Evolutionary conservation across 2,888 invertebrate genomes (phyloP).

Genomic region (Pegoplata infirma): DNA sequence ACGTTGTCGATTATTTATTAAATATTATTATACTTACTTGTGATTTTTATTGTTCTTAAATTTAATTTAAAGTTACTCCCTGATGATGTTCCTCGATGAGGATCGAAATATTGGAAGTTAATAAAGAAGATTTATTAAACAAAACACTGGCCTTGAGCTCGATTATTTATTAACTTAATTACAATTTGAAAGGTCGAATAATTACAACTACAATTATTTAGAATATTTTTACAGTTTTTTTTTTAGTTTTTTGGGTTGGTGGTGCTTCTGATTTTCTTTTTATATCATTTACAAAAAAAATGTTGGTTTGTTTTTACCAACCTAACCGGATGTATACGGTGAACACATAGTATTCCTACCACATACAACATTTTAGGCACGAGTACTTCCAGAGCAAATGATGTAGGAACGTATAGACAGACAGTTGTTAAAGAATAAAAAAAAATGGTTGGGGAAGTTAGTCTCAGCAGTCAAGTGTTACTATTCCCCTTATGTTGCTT

Average conservation of each 20-base stretch:
- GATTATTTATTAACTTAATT: slow-evolving; percentile 11
- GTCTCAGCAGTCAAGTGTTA: no score
- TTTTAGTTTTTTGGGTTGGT: not conserved
- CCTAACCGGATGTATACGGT: slow-evolving; percentile 16
- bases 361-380: not conserved
- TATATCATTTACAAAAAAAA: not conserved
- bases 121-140: no score
- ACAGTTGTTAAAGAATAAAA: not conserved
- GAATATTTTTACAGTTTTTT: not conserved
- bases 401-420: slow-evolving; percentile 4
- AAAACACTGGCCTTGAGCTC: not conserved
- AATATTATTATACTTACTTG: no score
- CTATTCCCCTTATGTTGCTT: not conserved
- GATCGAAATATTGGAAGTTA: no score
- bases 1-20: no score
- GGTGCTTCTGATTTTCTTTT: slow-evolving; percentile 37
- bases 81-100: no score
- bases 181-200: not conserved
- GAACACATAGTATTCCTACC: not conserved
- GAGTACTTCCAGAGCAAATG: not conserved
- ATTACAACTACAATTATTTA: not conserved
- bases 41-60: no score
- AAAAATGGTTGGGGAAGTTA: not conserved
- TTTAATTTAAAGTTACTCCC: no score
- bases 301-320: not conserved